Percentiles rank a stretch among this genome's conserved stretches.
phyloP scores from a whole-genome alignment of 2,113 vertebrate species.

The Amia ocellicauda region DNA sequence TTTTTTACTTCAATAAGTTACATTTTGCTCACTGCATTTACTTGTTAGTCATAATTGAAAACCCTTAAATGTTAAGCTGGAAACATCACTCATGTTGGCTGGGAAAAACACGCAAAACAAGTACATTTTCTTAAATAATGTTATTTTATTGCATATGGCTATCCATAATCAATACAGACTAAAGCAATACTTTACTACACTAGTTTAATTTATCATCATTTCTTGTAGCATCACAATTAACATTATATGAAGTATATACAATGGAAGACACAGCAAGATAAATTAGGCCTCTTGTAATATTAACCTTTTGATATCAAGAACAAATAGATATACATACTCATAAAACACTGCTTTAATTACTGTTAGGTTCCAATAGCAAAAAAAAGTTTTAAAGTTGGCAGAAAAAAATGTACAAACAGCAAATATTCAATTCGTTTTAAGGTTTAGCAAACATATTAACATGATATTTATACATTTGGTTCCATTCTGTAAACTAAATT shows the following conservation, averaged over 20 bases:
- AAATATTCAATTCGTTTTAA: conserved; percentile 77
- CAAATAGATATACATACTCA: conserved; percentile 70
- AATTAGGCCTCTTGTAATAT: conserved; percentile 74
- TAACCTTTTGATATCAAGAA: conserved; percentile 83
- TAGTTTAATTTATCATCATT: conserved; percentile 79
- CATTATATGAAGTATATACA: conserved; percentile 86
- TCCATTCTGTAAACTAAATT: conserved; percentile 95
- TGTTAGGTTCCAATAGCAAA: conserved; percentile 84
- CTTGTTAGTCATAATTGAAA: no score
- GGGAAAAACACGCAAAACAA: background rate
- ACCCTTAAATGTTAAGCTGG: no score
- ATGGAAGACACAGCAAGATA: conserved; percentile 89
- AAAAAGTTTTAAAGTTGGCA: conserved; percentile 82
- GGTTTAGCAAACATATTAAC: conserved; percentile 84
- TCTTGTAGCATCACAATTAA: conserved; percentile 82
- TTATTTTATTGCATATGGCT: conserved; percentile 98
- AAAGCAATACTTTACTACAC: conserved; percentile 84
- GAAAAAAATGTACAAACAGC: conserved; percentile 83
- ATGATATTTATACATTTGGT: conserved; percentile 92
- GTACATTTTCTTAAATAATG: conserved; percentile 86
- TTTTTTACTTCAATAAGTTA: no score
- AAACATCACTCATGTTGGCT: no score
- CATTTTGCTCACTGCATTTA: no score
- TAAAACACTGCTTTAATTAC: conserved; percentile 90
- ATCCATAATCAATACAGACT: conserved; percentile 93